A percentile compares a stretch with the other conserved stretches of the same genome.
These are phyloP conservation scores for Oncorhynchus gorbuscha DNA, from an alignment of 2,113 vertebrate genomes.

Conservation along the genomic window DNA sequence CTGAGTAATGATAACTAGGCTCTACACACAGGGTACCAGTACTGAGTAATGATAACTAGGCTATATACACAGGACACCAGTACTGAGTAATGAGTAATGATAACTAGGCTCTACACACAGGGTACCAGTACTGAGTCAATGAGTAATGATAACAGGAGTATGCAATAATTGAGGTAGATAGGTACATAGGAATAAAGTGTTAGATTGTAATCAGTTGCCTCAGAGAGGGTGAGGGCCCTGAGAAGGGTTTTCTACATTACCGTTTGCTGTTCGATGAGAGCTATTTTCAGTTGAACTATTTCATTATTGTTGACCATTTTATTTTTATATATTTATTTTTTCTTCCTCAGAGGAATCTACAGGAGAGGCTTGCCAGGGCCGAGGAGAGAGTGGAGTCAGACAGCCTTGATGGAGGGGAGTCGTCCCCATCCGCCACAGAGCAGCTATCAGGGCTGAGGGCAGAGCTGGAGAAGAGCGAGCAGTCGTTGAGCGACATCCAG, in stretches of 20 bases:
- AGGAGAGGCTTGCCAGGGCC: constrained; percentile 53
- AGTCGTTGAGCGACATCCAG: constrained; percentile 73
- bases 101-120: too few species aligned
- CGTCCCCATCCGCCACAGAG: constrained; percentile 28
- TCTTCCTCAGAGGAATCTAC: constrained; percentile 47
- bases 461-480: constrained; percentile 77
- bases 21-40: too few species aligned
- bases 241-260: neutral
- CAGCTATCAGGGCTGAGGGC: constrained; percentile 72
- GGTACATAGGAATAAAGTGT: too few species aligned
- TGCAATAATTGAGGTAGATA: too few species aligned
- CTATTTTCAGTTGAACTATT: neutral
- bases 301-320: neutral
- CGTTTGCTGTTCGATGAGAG: neutral
- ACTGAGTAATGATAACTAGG: too few species aligned
- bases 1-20: too few species aligned
- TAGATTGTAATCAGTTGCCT: too few species aligned
- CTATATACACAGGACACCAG: too few species aligned
- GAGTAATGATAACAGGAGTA: too few species aligned
- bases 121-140: too few species aligned
- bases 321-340: neutral
- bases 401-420: neutral
- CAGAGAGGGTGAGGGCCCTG: too few species aligned
- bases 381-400: constrained; percentile 26
- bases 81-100: too few species aligned